Evolutionary conservation across 2,888 invertebrate genomes (phyloP).

Genomic region (Volucella bombylans): DNA sequence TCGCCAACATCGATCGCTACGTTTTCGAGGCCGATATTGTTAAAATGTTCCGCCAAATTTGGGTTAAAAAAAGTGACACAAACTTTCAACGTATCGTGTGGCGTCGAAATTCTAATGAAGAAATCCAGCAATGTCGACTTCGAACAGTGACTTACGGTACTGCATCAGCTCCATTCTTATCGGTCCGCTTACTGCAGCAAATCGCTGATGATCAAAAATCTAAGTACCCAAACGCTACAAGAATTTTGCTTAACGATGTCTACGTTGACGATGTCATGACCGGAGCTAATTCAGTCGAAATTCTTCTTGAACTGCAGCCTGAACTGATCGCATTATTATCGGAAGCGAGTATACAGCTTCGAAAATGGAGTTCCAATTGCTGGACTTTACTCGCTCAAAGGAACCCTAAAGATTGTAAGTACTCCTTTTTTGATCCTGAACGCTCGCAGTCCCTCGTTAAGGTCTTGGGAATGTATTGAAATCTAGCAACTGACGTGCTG

Average conservation of each 20-base stretch:
- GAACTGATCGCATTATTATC: slow-evolving; percentile 7
- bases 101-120: too few species aligned
- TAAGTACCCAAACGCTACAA: too few species aligned
- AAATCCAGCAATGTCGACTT: too few species aligned
- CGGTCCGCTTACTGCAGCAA: too few species aligned
- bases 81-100: too few species aligned
- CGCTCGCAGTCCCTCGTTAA: neutral
- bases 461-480: slow-evolving; percentile 20
- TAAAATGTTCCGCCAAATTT: too few species aligned
- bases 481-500: neutral
- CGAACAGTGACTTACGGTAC: too few species aligned
- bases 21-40: too few species aligned
- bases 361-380: slow-evolving; percentile 29
- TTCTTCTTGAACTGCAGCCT: neutral
- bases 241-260: slow-evolving; percentile 40
- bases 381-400: neutral
- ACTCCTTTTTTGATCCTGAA: neutral
- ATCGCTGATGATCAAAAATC: too few species aligned
- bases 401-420: neutral
- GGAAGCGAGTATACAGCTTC: neutral
- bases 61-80: too few species aligned
- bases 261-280: slow-evolving; percentile 74
- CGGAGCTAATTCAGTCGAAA: slow-evolving; percentile 24
- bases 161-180: too few species aligned
- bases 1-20: too few species aligned